Evolutionary conservation across 92 coral and sea anemone genomes (phyloP), one percentile per base, ranked within the genome.

Genomic region (Phenganax subtilis): DNA sequence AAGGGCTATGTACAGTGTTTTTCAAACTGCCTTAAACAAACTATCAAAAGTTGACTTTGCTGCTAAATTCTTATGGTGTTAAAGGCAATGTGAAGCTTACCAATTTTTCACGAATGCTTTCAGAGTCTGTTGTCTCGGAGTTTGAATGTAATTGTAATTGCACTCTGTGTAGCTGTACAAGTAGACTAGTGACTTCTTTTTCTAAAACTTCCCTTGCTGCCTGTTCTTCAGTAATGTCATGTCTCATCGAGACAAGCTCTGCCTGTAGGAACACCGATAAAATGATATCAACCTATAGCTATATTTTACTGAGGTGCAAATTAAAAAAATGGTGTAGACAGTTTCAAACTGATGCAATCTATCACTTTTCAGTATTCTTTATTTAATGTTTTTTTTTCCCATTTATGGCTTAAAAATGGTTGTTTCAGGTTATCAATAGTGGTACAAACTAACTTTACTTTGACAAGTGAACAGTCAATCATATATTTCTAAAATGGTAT

Each of bases 141-240:
- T 92, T 84, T 17, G 99, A 87, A 85, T 96, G 99, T 63, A 96
- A 86, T 77, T 96, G 99, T 55, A 96, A 82, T 57, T 96, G 99
- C 28, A 96, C 99, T 15, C 96, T 89, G 81, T 96, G 99, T 0
- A 96, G 85, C 83, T 96, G 99, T 53, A 96, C 80, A 8, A 96
- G 73, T 55, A 96, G 70, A 68, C 91, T 96, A 60, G 89, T 87
- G 2, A 96, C 99, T 73, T 96, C 99, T 69, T 87, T 96, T 75
- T 96, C 99, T 81, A 96, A 65, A 0, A 96, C 97, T 63, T 89
- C 88, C 67, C 90, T 83, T 1, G 97, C 89, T 2, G 97, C 99
- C 72, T 85, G 89, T 47, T 96, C 99, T 73, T 96, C 99, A 3
- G 91, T 90, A 29, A 92, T 75, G 79, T 96, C 99, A 75, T 96